A percentile compares a stretch with the other conserved stretches of the same genome.
Evolutionary conservation across 2,797 vertebrate species (phyloP).

Genomic region (Scyliorhinus canicula): DNA sequence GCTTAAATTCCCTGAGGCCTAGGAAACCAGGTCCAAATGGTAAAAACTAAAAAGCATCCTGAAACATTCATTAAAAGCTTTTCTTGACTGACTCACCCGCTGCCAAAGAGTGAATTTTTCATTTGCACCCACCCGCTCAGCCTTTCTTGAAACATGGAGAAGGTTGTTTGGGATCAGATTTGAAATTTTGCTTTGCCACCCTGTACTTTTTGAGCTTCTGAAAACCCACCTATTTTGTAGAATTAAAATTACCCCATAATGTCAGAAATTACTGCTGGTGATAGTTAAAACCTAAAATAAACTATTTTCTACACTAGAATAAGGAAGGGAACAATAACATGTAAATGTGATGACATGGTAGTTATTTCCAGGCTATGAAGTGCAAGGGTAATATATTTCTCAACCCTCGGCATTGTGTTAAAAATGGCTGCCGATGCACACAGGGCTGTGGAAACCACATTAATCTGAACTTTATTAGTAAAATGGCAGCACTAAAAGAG

Average conservation of each 20-base stretch:
- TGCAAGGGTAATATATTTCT: not conserved
- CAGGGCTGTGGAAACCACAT: not conserved
- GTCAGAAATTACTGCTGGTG: not conserved
- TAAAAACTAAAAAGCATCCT: not conserved
- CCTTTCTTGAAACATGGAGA: not conserved
- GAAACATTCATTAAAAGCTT: not conserved
- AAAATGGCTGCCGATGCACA: not conserved
- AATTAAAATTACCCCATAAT: not conserved
- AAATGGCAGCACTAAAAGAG: not conserved
- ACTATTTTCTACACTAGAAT: not conserved
- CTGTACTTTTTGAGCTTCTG: not conserved
- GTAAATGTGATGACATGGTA: not conserved
- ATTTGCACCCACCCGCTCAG: not conserved
- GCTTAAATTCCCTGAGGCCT: not conserved
- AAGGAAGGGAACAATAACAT: not conserved
- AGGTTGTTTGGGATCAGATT: not conserved
- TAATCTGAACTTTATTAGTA: slow-evolving; percentile 12
- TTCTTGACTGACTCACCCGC: not conserved
- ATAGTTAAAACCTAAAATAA: not conserved
- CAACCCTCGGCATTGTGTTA: not conserved
- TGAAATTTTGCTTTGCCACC: not conserved
- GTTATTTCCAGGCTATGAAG: not conserved
- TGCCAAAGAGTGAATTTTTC: not conserved
- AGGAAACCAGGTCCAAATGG: not conserved
- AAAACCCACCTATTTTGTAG: not conserved